Conservation (phyloP, 2,888 invertebrate genomes). For the Schizotus pectinicornis region DNA sequence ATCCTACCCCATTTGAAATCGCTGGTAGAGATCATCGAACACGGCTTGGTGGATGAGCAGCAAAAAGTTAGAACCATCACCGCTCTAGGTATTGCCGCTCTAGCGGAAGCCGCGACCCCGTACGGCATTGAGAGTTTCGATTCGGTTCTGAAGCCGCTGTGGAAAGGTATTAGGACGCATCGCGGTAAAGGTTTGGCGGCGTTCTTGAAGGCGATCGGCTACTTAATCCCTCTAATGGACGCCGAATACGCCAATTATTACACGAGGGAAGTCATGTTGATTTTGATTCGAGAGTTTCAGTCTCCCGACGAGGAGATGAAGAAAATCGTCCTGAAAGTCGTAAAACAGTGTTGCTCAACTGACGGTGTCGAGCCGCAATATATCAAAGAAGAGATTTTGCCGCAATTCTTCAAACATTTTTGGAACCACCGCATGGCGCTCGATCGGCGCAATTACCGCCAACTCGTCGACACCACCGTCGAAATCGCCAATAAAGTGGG, state of each 20-base stretch:
- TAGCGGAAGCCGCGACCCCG: slow-evolving; percentile 98
- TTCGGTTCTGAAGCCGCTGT: slow-evolving; percentile 97
- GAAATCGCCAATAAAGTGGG: slow-evolving; percentile 99
- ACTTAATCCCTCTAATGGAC: slow-evolving; percentile 99
- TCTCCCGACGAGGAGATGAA: slow-evolving; percentile 99
- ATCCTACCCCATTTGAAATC: slow-evolving; percentile 97
- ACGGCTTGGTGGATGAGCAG: slow-evolving; percentile 97
- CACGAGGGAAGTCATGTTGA: slow-evolving; percentile 98
- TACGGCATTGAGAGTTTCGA: slow-evolving; percentile 99
- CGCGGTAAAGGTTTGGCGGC: slow-evolving; percentile 94
- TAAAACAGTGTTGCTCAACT: slow-evolving; percentile 99
- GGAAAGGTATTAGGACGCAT: slow-evolving; percentile 97
- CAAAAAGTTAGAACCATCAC: slow-evolving; percentile 99
- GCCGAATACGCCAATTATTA: slow-evolving; percentile 99
- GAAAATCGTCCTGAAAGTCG: slow-evolving; percentile 99
- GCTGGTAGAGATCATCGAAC: slow-evolving; percentile 98
- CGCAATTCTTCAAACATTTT: slow-evolving; percentile 98
- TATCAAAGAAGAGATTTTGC: slow-evolving; percentile 98
- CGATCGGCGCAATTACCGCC: slow-evolving; percentile 96
- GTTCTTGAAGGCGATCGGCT: slow-evolving; percentile 99
- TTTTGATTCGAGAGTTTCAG: slow-evolving; percentile 98
- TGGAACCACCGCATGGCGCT: slow-evolving; percentile 99
- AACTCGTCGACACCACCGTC: slow-evolving; percentile 98
- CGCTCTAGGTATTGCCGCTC: slow-evolving; percentile 95
- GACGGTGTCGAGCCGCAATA: slow-evolving; percentile 99